Percentiles rank a stretch among this genome's conserved stretches.
These are phyloP conservation scores for Sarcophaga caerulescens DNA, from an alignment of 2,888 invertebrate genomes.

Conservation along the genomic window DNA sequence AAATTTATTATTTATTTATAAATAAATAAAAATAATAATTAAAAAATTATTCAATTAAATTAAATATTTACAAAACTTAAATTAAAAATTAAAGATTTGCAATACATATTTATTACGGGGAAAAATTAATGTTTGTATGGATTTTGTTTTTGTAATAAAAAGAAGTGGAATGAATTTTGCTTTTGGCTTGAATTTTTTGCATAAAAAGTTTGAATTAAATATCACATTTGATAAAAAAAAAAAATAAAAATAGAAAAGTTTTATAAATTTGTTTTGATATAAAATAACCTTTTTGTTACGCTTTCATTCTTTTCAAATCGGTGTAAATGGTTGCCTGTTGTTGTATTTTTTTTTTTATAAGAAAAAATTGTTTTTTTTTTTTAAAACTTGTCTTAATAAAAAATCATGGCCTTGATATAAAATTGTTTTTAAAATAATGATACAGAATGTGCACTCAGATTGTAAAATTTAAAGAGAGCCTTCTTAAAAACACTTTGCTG, in stretches of 20 bases:
- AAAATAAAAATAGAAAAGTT: conserved; percentile 43
- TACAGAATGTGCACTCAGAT: not conserved
- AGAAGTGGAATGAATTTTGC: conserved; percentile 59
- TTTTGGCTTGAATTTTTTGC: conserved; percentile 36
- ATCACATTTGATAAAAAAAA: conserved; percentile 62
- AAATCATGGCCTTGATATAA: not conserved
- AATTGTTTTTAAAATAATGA: not conserved
- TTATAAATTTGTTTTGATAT: not conserved
- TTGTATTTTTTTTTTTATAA: not conserved
- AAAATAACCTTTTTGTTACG: not conserved
- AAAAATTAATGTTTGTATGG: not conserved
- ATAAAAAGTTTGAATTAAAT: conserved; percentile 57
- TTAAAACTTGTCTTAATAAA: not conserved
- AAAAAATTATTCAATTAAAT: not conserved
- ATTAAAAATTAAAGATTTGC: conserved; percentile 1
- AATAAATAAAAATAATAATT: conserved; percentile 18
- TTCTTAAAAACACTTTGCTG: too few species aligned
- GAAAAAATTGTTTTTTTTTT: not conserved
- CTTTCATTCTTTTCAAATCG: conserved; percentile 30
- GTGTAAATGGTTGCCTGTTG: conserved; percentile 52
- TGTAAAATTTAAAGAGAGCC: not conserved
- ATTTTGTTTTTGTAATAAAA: conserved; percentile 11
- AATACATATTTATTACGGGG: conserved; percentile 29
- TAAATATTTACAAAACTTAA: conserved; percentile 18
- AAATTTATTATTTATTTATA: not conserved